Evolutionary conservation across 2,888 invertebrate species (phyloP), one percentile per base, ranked within the genome.

Genomic region (Rugalucina vietnamica): DNA sequence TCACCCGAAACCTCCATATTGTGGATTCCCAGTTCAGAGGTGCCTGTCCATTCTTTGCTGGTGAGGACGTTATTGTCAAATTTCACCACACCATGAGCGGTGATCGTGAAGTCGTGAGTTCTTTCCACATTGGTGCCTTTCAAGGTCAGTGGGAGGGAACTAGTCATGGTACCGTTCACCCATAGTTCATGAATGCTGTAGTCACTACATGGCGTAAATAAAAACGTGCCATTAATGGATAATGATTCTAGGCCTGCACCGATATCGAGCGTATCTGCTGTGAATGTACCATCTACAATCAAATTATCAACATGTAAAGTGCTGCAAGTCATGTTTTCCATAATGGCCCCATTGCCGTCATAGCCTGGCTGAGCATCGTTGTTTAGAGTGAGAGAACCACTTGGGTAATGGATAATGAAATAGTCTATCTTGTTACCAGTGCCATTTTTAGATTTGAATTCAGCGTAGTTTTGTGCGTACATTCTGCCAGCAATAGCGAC

Each of bases 161-260:
- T 81, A 21, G 81, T 88, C 39, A 91, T 76, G 0, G 84, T 76
- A 24, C 91, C 91, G 77, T 89, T 85, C 5, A 85, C 76, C n/a
- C 76, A 75, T 32, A 89, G 34, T 49, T 80, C 82, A 74, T 90
- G 81, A 3, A 87, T 79, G 10, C 75, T 74, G 39, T 88, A 86
- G 2, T 75, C 69, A 1, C 76, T 78, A 24, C 76, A 82, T 21
- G 90, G 86, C 3, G 76, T 85, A 57, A 90, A 90, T 0, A 81
- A 81, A 81, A 90, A 87, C 36, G 76, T 83, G 4, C 90, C 90
- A 27, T 86, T 83, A 0, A 91, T 86, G 0, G 75, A 74, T 18
- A 91, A 34, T 10, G 39, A 70, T 54, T 90, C 86, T 21, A 89
- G 73, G 0, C 84, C 87, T 4, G 72, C 77, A 27, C 75, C 84